Evolutionary conservation across 2,113 vertebrate genomes (phyloP), one percentile per base, ranked within the genome.

Genomic region (Sitta europaea): DNA sequence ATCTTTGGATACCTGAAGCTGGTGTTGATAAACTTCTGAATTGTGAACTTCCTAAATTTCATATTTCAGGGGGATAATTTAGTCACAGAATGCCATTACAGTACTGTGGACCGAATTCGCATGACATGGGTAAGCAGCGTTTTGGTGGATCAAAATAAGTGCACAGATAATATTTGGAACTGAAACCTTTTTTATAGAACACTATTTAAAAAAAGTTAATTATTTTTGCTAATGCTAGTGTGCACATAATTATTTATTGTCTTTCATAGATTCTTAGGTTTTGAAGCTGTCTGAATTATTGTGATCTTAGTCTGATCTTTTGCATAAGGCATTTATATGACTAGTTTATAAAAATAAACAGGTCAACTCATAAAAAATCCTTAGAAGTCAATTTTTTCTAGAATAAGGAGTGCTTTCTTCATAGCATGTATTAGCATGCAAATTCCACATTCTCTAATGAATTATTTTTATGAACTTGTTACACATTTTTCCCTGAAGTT

Each of bases 81-180:
- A 89, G 97, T 99, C 86, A 99, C 99, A 25, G 98, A 99, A 95
- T 99, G 99, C 88, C 98, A 97, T 71, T 99, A 99, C 92, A 99
- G 96, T 87, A 99, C 99, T 31, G 97, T 97, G 93, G 97, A 98
- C 76, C 97, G 99, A 96, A 89, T 73, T 55, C 98, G 97, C 70
- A 98, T 99, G 98, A 99, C 98, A 24, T 99, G 98, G 99, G 99
- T 99, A 98, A 98, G 98, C 84, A 71, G 51, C 43, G 31, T 73
- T 86, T 63, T 31, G 55, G 31, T 67, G 51, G 23, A 58, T 76
- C 54, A 65, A 92, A 80, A 74, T 38, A 57, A 75, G 33, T 43
- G 81, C 14, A 62, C 27, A 36, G 21, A 43, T 71, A 66, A 73
- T 19, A 77, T 4, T 77, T 54, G 22, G 38, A 11, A 59, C 43